phyloP scores from a whole-genome alignment of 2,888 invertebrate genomes.

The Drosophila meridiana region DNA sequence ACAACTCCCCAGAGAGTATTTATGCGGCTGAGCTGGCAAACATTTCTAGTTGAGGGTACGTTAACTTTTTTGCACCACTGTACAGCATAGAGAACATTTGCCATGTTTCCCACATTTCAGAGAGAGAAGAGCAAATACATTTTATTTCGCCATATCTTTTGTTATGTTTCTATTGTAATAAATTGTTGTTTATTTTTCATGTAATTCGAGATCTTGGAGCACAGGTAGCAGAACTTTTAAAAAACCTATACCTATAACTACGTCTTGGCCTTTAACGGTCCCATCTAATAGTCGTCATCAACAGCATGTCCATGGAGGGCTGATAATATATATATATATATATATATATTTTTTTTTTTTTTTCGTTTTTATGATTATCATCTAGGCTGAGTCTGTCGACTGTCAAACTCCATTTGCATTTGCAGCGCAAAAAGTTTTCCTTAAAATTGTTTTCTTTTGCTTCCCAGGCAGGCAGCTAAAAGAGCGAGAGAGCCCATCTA shows the following conservation, averaged over 20 bases:
- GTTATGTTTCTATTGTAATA: constrained; percentile 72
- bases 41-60: constrained; percentile 51
- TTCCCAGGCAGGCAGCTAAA: constrained; percentile 6
- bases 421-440: constrained; percentile 56
- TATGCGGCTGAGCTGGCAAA: constrained; percentile 72
- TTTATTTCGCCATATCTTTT: constrained; percentile 72
- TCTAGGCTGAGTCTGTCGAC: constrained; percentile 42
- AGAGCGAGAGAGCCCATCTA: constrained; percentile 25
- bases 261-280: constrained; percentile 19
- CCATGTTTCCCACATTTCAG: constrained; percentile 38
- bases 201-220: constrained; percentile 67
- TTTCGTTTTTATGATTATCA: constrained; percentile 64
- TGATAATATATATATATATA: constrained; percentile 41
- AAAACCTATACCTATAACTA: constrained; percentile 16
- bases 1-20: constrained; percentile 79
- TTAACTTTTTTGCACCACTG: constrained; percentile 64
- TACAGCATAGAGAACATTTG: constrained; percentile 43
- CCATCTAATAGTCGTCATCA: constrained; percentile 61
- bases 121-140: constrained; percentile 49
- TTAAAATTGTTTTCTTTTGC: constrained; percentile 66
- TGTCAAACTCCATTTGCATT: constrained; percentile 81
- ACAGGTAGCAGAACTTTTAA: constrained; percentile 58
- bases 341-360: neutral
- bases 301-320: constrained; percentile 40
- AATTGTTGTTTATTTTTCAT: constrained; percentile 58